These are phyloP conservation scores for Rotaria socialis DNA, from an alignment of 2,888 invertebrate genomes.

Conservation along the genomic window DNA sequence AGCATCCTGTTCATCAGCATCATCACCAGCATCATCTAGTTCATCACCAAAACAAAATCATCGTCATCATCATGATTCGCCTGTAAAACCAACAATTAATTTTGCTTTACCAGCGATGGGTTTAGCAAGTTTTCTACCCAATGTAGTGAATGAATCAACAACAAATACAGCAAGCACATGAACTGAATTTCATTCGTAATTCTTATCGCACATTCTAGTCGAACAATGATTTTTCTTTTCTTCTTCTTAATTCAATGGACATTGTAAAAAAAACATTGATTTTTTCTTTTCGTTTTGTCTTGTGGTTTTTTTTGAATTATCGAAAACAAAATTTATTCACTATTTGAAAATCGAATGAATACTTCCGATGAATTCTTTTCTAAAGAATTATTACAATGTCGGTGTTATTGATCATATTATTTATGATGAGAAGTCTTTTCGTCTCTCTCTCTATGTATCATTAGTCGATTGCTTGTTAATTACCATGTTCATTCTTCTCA, in stretches of 20 bases:
- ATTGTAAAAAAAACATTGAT: constrained; percentile 12
- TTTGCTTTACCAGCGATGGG: constrained; percentile 23
- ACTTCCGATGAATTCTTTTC: neutral
- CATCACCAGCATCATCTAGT: constrained; percentile 19
- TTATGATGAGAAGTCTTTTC: neutral
- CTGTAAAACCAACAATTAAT: neutral
- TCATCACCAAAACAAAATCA: neutral
- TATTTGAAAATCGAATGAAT: too few species aligned
- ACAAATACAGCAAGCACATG: neutral
- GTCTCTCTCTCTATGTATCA: neutral
- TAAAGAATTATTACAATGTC: neutral
- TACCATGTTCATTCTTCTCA: neutral
- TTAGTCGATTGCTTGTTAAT: constrained; percentile 13
- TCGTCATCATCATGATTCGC: constrained; percentile 1
- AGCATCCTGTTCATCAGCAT: constrained; percentile 1
- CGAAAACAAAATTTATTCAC: neutral
- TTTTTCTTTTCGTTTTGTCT: neutral
- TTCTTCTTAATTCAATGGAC: neutral
- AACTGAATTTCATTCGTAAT: neutral
- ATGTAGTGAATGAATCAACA: neutral
- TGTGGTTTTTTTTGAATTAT: constrained; percentile 2
- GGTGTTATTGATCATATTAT: neutral
- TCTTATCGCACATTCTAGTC: neutral
- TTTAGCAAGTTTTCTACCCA: neutral
- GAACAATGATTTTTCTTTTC: neutral